phyloP scores from a whole-genome alignment of 2,888 invertebrate species.

The Bibio marci region DNA sequence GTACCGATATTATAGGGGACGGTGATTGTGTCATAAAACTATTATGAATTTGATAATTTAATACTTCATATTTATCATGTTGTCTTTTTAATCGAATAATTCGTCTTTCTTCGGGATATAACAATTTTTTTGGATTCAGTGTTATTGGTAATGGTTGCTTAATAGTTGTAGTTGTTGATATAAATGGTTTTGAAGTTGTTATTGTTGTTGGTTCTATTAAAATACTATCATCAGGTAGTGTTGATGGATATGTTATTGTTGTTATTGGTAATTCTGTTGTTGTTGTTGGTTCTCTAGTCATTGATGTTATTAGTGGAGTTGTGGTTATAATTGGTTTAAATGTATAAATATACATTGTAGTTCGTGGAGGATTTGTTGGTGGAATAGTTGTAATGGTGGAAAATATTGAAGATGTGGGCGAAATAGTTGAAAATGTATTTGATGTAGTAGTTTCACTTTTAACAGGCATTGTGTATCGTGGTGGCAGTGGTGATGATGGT shows the following conservation, averaged over 20 bases:
- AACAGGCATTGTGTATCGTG: too few relatives aligned
- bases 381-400: too few relatives aligned
- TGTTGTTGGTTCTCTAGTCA: slow-evolving; percentile 16
- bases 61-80: too few relatives aligned
- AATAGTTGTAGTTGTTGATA: slow-evolving; percentile 5
- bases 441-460: too few relatives aligned
- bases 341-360: neutral
- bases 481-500: neutral
- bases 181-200: neutral
- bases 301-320: neutral
- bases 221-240: neutral
- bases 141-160: neutral
- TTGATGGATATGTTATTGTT: slow-evolving; percentile 8
- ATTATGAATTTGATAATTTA: too few relatives aligned
- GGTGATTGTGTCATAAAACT: too few relatives aligned
- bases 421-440: too few relatives aligned
- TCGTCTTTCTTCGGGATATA: too few relatives aligned
- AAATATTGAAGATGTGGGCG: too few relatives aligned
- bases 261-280: slow-evolving; percentile 15
- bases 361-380: neutral
- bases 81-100: too few relatives aligned
- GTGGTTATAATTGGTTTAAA: neutral
- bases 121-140: too few relatives aligned
- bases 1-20: too few relatives aligned
- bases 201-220: neutral